Evolutionary conservation across 2,888 invertebrate genomes (phyloP).

Genomic region (Cheilosia impressa): DNA sequence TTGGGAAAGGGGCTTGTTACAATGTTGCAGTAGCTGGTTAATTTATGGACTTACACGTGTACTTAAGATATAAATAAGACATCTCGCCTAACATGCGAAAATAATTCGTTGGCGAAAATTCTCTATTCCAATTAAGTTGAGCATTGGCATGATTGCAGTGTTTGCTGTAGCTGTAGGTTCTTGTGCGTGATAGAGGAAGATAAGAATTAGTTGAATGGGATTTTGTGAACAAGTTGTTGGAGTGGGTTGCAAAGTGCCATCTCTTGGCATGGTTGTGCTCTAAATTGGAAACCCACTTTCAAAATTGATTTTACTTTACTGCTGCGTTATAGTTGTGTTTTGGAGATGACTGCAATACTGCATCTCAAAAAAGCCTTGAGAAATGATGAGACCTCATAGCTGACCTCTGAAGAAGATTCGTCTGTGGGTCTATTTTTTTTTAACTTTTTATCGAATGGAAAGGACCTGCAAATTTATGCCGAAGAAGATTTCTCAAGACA

Average conservation of each 20-base stretch:
- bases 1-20: neutral
- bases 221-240: neutral
- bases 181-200: neutral
- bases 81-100: constrained; percentile 12
- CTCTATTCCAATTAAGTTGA: constrained; percentile 5
- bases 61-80: constrained; percentile 19
- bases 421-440: too few species aligned
- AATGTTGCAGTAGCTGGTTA: constrained; percentile 14
- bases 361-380: too few species aligned
- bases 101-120: constrained; percentile 16
- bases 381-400: too few species aligned
- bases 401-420: too few species aligned
- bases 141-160: neutral
- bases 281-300: too few species aligned
- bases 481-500: too few species aligned
- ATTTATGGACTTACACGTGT: constrained; percentile 33
- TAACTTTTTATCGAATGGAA: too few species aligned
- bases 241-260: neutral
- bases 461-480: too few species aligned
- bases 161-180: neutral
- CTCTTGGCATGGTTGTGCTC: too few species aligned
- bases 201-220: neutral
- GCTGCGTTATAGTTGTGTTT: too few species aligned
- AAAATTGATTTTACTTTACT: too few species aligned
- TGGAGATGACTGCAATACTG: too few species aligned